phyloP scores from a whole-genome alignment of 2,888 invertebrate genomes.

The Xylocampa areola region DNA sequence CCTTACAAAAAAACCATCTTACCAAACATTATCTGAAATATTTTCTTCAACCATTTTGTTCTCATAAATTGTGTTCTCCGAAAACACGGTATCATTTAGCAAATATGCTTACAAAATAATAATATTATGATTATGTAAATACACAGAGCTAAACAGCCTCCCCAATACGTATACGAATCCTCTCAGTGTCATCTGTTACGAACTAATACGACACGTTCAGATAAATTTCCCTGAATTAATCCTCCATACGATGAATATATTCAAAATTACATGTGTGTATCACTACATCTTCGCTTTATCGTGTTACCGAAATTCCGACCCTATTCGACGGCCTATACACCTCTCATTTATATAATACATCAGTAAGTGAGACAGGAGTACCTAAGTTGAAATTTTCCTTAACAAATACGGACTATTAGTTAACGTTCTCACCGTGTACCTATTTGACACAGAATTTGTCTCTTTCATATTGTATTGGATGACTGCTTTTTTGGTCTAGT shows the following conservation, averaged over 20 bases:
- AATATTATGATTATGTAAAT: too few relatives aligned
- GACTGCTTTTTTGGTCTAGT: too few relatives aligned
- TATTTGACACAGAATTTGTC: conserved; percentile 3
- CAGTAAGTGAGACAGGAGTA: conserved; percentile 36
- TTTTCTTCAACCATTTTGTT: too few relatives aligned
- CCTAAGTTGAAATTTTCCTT: conserved; percentile 21
- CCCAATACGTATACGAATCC: conserved; percentile 15
- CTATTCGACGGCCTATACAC: conserved; percentile 30
- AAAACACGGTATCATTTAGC: too few relatives aligned
- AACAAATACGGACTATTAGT: conserved; percentile 23
- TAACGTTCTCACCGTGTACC: conserved; percentile 1
- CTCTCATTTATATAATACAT: conserved; percentile 26
- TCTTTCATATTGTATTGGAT: conserved; percentile 18
- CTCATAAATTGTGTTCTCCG: too few relatives aligned
- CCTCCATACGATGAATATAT: conserved; percentile 53
- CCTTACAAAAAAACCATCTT: too few relatives aligned
- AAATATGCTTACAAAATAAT: neutral
- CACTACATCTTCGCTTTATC: conserved; percentile 56
- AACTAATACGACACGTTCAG: conserved; percentile 38
- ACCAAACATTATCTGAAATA: too few relatives aligned
- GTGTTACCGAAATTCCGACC: conserved; percentile 53
- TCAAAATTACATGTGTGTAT: conserved; percentile 48
- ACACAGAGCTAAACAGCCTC: conserved; percentile 8
- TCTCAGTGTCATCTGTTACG: conserved; percentile 18
- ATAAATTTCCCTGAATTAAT: conserved; percentile 55